Evolutionary conservation across 2,888 invertebrate genomes (phyloP), one percentile per base, ranked within the genome.

Genomic region (Drosophila greeni): DNA sequence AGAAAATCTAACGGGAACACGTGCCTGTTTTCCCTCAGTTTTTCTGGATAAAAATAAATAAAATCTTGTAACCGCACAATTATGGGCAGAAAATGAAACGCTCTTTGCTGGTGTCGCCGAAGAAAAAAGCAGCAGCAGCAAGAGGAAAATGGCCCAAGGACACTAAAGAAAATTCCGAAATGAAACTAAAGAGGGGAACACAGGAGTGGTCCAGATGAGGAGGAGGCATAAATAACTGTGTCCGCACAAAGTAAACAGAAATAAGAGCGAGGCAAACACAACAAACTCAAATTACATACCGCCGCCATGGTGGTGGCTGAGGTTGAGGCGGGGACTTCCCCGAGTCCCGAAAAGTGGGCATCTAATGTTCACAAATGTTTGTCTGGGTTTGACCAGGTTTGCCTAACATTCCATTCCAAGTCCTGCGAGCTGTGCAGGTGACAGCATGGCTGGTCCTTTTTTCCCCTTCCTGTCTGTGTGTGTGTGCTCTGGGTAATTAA

Each of bases 1-100:
- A 47, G 12, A 18, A 24, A n/a, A 42, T 24, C 14, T 14, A 23
- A 54, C 45, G 24, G 40, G 59, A 62, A 40, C 72, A 76, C 81
- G 81, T 78, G 66, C 62, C 58, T 49, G 49, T 36, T 52, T 66
- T 66, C 11, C 29, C 11, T 45, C 31, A 33, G 40, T 58, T 66
- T 6, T 47, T 48, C 39, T 43, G 59, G 59, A 43, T 55, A 62
- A 55, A 62, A 49, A 66, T 55, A 55, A 24, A 64, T 55, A 55
- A 24, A 64, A 42, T 39, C 58, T 51, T 54, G 59, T 72, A 78
- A 31, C 65, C 24, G 14, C 59, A 69, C 75, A 75, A 80, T 78
- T 76, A 78, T 73, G 76, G 77, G 65, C 77, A 67, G 72, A 73
- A 79, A 79, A 79, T 80, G 68, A 76, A 78, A 79, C 66, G 64